phyloP scores from a whole-genome alignment of 1,140 invertebrate species.

The Diorhabda carinulata region DNA sequence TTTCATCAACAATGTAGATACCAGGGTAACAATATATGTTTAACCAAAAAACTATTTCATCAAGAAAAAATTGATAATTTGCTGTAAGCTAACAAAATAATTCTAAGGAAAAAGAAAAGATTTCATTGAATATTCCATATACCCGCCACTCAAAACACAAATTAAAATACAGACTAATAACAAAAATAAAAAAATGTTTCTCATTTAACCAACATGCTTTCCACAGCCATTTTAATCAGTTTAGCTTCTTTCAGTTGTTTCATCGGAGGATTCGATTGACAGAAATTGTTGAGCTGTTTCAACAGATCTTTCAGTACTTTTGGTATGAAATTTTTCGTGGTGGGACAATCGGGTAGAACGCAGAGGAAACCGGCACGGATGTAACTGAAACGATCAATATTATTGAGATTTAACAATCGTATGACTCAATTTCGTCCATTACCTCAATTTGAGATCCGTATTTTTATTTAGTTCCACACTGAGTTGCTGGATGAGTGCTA shows the following conservation, averaged over 20 bases:
- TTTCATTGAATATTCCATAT: no score
- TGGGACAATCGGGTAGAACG: slow-evolving; percentile 69
- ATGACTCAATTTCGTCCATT: slow-evolving; percentile 23
- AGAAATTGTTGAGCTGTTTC: slow-evolving; percentile 68
- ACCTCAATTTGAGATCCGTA: slow-evolving; percentile 87
- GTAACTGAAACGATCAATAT: slow-evolving; percentile 60
- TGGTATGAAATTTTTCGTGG: slow-evolving; percentile 78
- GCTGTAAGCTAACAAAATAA: no score
- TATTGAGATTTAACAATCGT: background rate
- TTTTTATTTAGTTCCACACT: slow-evolving; percentile 79
- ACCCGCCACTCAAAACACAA: no score
- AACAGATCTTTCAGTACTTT: slow-evolving; percentile 72
- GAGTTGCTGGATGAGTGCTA: slow-evolving; percentile 90
- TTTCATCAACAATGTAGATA: no score
- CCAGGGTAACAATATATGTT: no score
- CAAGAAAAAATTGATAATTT: no score
- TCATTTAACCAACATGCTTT: slow-evolving; percentile 28
- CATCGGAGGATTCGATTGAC: slow-evolving; percentile 64
- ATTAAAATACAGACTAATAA: background rate
- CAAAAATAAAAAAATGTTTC: background rate
- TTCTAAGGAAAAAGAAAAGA: no score
- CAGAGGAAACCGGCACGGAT: slow-evolving; percentile 83
- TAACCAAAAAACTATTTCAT: no score
- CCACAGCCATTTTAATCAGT: slow-evolving; percentile 72
- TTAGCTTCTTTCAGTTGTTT: slow-evolving; percentile 66